Evolutionary conservation across 2,888 invertebrate species (phyloP), one percentile per base, ranked within the genome.

Genomic region (Parascotia fuliginaria): DNA sequence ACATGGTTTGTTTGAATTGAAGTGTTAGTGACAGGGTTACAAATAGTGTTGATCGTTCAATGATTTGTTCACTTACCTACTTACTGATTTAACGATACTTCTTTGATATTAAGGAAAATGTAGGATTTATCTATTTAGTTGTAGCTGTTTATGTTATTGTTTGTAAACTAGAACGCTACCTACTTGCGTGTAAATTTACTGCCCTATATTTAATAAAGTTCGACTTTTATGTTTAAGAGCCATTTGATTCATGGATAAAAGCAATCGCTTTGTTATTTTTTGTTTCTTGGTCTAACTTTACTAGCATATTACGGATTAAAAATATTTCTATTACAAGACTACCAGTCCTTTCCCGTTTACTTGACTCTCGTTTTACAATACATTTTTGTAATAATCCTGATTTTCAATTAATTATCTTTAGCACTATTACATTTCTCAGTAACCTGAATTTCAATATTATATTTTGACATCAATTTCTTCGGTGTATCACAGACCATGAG

Each of bases 381-480:
- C 3, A 2, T 29, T 29, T 11, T 1, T 29, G 29, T 12, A 12
- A 29, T 31, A 31, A 13, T 13, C 16, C 33, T 16, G 33, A 9
- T n/a, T 16, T 15, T 29, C 5, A 3, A 19, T 19, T 2, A 19
- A 3, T 19, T 5, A 5, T 3, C 5, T 19, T 19, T 19, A 19
- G 27, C 9, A 40, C 28, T 32, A 48, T 27, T 55, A 45, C 45
- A 52, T 49, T 56, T 53, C 66, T 60, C 28, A 12, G 63, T 65
- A 56, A 33, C 38, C 47, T 42, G 51, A 41, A 58, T 61, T 53
- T 60, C 60, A 60, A 60, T 48, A 50, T 41, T 55, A 62, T 46
- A 57, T 52, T 63, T 51, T 69, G 69, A 60, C 65, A 69, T 52
- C 59, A 45, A 62, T 44, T 50, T 48, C 27, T 15, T 38, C 43